Evolutionary conservation across 2,113 vertebrate genomes (phyloP), one percentile per base, ranked within the genome.

Genomic region (Geococcyx californianus): DNA sequence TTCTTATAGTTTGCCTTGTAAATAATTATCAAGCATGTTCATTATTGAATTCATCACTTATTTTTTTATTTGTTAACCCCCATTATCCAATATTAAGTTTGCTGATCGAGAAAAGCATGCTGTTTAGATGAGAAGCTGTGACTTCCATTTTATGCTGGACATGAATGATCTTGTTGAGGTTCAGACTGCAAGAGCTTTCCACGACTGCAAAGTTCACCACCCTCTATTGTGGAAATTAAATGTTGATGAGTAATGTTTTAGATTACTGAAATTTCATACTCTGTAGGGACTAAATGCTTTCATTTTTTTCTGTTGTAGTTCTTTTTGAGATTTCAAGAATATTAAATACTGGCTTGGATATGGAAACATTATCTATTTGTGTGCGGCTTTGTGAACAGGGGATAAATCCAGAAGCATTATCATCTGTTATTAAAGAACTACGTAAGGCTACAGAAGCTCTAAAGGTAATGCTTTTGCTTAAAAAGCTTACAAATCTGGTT

Each of bases 381-480:
- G 99, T 99, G 26, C 97, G 99, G 36, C 98, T 99, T 67, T 99
- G 99, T 96, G 99, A 99, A 84, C 99, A 99, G 97, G 99, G 99
- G 15, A 99, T 99, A 97, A 99, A 99, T 90, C 99, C 99, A 45
- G 99, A 99, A 96, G 99, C 99, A 1, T 96, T 99, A 33, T 99
- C 99, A 3, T 98, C 99, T 4, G 99, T 99, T 63, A 99, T 99
- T 95, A 99, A 99, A 95, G 99, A 99, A 66, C 98, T 99, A 16
- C 98, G 99, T 3, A 99, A 99, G 97, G 99, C 99, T 28, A 98
- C 99, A 6, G 99, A 99, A 81, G 97, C 99, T 40, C 96, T 99
- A 10, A 99, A 99, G 99, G 99, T 99, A 95, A 96, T 97, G 24
- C 13, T 72, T 44, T 47, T 54, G 28, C 29, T 87, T 54, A 14